phyloP scores from a whole-genome alignment of 2,888 invertebrate genomes.

The Drosophila diplacantha region DNA sequence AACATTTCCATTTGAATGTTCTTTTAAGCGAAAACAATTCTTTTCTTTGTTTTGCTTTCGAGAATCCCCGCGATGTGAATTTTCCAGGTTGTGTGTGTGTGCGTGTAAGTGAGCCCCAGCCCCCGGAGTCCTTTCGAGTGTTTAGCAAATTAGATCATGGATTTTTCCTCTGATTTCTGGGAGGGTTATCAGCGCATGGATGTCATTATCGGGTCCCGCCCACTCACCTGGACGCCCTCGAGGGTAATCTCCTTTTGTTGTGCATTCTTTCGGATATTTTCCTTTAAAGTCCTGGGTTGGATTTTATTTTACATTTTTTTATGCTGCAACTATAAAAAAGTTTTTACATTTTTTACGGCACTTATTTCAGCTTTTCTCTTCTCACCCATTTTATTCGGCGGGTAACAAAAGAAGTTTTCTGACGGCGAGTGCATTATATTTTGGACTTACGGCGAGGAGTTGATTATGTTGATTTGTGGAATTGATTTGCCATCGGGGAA shows the following conservation, averaged over 20 bases:
- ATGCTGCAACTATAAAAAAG: slow-evolving; percentile 69
- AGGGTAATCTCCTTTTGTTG: slow-evolving; percentile 46
- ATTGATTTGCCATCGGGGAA: slow-evolving; percentile 53
- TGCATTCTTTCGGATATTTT: slow-evolving; percentile 39
- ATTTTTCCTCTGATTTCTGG: slow-evolving; percentile 45
- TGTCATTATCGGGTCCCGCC: slow-evolving; percentile 60
- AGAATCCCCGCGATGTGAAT: slow-evolving; percentile 34
- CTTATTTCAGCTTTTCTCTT: slow-evolving; percentile 50
- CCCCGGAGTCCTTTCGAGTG: slow-evolving; percentile 18
- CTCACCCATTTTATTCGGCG: slow-evolving; percentile 39
- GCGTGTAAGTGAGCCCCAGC: slow-evolving; percentile 1
- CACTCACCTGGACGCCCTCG: slow-evolving; percentile 45
- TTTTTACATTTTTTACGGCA: slow-evolving; percentile 70
- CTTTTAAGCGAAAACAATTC: slow-evolving; percentile 74
- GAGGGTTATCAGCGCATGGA: slow-evolving; percentile 59
- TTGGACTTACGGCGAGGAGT: slow-evolving; percentile 65
- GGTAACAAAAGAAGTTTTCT: slow-evolving; percentile 55
- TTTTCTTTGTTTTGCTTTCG: slow-evolving; percentile 72
- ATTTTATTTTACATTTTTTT: slow-evolving; percentile 70
- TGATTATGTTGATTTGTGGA: slow-evolving; percentile 73
- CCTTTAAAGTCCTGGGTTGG: slow-evolving; percentile 42
- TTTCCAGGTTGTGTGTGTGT: slow-evolving; percentile 38
- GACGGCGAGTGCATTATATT: slow-evolving; percentile 65
- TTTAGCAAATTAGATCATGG: slow-evolving; percentile 68
- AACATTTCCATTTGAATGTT: slow-evolving; percentile 73